Evolutionary conservation across 1,140 invertebrate species (phyloP), one percentile per base, ranked within the genome.

Genomic region (Apis laboriosa): DNA sequence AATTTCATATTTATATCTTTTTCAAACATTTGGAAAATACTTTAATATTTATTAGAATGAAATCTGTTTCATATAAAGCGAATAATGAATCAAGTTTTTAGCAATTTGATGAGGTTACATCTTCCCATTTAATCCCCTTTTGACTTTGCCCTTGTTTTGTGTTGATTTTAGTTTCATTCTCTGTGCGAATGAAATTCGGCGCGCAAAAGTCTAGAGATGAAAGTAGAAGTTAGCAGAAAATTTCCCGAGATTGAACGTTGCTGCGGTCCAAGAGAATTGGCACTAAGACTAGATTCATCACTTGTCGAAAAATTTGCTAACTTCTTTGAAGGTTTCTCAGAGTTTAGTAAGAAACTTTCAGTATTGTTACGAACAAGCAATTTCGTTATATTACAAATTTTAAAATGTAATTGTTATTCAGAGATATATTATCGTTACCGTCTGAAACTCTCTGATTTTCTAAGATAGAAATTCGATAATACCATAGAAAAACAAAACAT

Each of bases 201-300:
- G 34, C 24, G 60, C 72, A 73, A 68, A 85, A 79, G 64, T 87
- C 67, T n/a, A 53, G 34, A 83, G 76, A 83, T 83, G 81, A 66
- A 58, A 61, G n/a, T 34, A 64, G 74, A 88, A 85, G 72, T 84
- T 84, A 53, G 70, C 43, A 64, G 60, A 80, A 82, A 82, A 66
- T 87, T 76, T 61, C 51, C 19, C 56, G 71, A 87, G 80, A 88
- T 88, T 87, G 84, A 51, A 76, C 75, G n/a, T 76, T 15, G 70
- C 49, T 43, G 61, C 43, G 72, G 64, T 49, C 34, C 67, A 72
- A 72, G 67, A 34, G 24, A 24, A 75, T 67, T 70, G 73, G 70
- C 49, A 66, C 49, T 78, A 79, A 60, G 49, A 43, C 56, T 51
- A 28, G 63, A 70, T 71, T 64, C 70, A 75, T 49, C 49, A 78